Evolutionary conservation across 1,140 invertebrate genomes (phyloP).

Genomic region (Zaprionus africanus): DNA sequence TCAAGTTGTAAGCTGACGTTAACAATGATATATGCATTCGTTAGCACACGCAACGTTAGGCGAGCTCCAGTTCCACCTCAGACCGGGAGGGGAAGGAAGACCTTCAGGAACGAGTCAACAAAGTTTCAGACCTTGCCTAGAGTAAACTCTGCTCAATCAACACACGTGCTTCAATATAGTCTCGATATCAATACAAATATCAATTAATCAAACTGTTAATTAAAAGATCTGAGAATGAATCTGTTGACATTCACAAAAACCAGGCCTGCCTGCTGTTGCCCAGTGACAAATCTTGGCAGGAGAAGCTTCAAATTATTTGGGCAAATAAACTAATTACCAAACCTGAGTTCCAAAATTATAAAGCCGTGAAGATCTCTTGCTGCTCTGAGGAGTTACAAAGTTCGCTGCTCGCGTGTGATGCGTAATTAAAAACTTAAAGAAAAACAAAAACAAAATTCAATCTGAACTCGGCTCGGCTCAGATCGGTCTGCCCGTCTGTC

Average conservation of each 20-base stretch:
- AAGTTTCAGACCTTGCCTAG: not conserved
- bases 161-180: not conserved
- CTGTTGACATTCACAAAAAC: not conserved
- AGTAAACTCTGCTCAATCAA: not conserved
- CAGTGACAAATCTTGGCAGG: not conserved
- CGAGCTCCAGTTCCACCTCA: not conserved
- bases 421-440: constrained; percentile 22
- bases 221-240: constrained; percentile 3
- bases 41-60: not conserved
- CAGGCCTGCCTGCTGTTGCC: not conserved
- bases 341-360: not conserved
- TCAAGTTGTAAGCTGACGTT: not conserved
- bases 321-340: constrained; percentile 3
- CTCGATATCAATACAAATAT: not conserved
- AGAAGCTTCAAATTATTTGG: not conserved
- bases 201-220: constrained; percentile 2
- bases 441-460: constrained; percentile 13
- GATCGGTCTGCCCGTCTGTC: not conserved
- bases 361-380: not conserved
- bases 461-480: not conserved
- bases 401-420: not conserved
- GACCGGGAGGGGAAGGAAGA: too few species aligned
- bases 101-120: not conserved
- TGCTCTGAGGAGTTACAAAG: constrained; percentile 4
- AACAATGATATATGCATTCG: not conserved